Evolutionary conservation across 2,888 invertebrate species (phyloP).

Genomic region (Rhimphoctona megacephalus): DNA sequence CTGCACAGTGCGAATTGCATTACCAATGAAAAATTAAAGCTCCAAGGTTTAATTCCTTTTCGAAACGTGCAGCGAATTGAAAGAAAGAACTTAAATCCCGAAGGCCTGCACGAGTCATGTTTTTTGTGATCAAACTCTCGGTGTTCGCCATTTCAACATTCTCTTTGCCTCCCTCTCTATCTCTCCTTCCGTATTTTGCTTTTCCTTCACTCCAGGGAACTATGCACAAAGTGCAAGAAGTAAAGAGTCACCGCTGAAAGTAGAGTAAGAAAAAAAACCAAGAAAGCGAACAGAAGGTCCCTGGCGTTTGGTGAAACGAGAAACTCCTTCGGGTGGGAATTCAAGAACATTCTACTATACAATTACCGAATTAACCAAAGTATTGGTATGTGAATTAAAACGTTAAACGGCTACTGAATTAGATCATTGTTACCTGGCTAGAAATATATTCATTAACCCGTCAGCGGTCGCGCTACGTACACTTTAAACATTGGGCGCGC

Average conservation of each 20-base stretch:
- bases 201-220: conserved; percentile 24
- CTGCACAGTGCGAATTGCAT: conserved; percentile 15
- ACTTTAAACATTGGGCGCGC: no score
- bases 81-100: conserved; percentile 51
- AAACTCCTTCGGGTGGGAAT: background rate
- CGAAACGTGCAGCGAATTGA: conserved; percentile 35
- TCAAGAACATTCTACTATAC: background rate
- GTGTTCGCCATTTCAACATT: conserved; percentile 2
- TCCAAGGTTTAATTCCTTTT: conserved; percentile 21
- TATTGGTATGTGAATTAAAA: conserved; percentile 20
- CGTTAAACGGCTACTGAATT: background rate
- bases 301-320: conserved; percentile 12
- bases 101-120: conserved; percentile 30
- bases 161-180: background rate
- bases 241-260: conserved; percentile 12
- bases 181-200: background rate
- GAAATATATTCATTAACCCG: conserved; percentile 10
- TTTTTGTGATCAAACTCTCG: conserved; percentile 39
- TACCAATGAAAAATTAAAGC: conserved; percentile 45
- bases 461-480: no score
- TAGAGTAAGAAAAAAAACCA: conserved; percentile 9
- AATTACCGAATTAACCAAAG: background rate
- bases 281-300: background rate
- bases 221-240: conserved; percentile 25
- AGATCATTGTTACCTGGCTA: conserved; percentile 7